These are phyloP conservation scores for Muscicapa striata DNA, from an alignment of 2,797 vertebrate genomes.

Conservation along the genomic window DNA sequence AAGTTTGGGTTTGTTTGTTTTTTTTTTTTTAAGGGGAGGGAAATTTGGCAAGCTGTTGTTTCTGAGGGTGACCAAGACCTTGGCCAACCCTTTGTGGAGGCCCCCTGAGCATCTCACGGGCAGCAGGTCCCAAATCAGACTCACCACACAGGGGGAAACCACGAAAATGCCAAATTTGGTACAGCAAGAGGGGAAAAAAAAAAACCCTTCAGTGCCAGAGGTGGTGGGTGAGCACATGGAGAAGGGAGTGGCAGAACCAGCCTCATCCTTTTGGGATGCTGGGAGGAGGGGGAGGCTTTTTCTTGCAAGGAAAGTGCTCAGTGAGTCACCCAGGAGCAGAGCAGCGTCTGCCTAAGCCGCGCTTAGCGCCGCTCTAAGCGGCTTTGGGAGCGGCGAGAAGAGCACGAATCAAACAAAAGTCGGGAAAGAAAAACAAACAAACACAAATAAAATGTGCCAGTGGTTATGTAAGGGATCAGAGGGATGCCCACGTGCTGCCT, in stretches of 20 bases:
- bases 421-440: neutral
- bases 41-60: neutral
- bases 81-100: neutral
- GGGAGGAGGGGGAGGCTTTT: neutral
- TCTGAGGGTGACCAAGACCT: neutral
- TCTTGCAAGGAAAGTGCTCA: neutral
- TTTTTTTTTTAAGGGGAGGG: too few relatives aligned
- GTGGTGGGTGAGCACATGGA: neutral
- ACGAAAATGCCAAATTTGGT: neutral
- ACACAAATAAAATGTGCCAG: neutral
- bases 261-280: neutral
- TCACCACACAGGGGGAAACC: neutral
- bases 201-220: neutral
- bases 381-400: neutral
- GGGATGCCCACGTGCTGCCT: neutral
- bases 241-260: neutral
- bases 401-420: neutral
- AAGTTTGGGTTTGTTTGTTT: neutral
- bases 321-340: neutral
- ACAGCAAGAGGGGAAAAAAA: neutral
- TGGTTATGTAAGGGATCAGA: conserved; percentile 16
- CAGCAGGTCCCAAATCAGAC: neutral
- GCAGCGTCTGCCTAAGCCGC: neutral
- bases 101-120: neutral
- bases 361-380: neutral